Evolutionary conservation across 2,888 invertebrate species (phyloP).

Genomic region (Tridacna crocea): DNA sequence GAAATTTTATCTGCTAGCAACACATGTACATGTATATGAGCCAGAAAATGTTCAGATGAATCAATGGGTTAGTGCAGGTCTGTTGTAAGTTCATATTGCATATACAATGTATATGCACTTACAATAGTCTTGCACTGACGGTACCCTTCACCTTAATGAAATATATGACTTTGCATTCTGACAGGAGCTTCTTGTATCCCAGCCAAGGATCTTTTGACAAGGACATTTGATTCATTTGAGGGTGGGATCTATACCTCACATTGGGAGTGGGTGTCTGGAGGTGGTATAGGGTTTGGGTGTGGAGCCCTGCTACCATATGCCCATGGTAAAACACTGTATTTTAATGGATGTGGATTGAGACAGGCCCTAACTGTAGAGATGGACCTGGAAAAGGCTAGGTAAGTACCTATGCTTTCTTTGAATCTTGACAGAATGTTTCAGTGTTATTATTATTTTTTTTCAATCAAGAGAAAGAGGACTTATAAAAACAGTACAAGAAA

Average conservation of each 20-base stretch:
- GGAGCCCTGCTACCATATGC: slow-evolving; percentile 83
- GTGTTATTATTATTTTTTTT: too few species aligned
- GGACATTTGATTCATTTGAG: slow-evolving; percentile 82
- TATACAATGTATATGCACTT: too few species aligned
- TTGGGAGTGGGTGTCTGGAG: slow-evolving; percentile 83
- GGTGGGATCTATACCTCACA: slow-evolving; percentile 76
- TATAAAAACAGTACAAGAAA: too few species aligned
- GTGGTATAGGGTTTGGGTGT: slow-evolving; percentile 83
- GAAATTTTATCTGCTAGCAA: too few species aligned
- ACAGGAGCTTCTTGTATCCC: slow-evolving; percentile 77
- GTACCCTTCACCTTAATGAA: too few species aligned
- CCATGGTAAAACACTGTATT: slow-evolving; percentile 84
- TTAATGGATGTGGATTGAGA: slow-evolving; percentile 84
- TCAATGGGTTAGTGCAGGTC: too few species aligned
- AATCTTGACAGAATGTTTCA: not conserved
- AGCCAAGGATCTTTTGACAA: slow-evolving; percentile 54
- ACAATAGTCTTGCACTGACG: too few species aligned
- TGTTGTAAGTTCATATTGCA: too few species aligned
- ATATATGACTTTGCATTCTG: not conserved
- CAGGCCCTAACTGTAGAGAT: slow-evolving; percentile 83
- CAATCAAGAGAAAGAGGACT: too few species aligned
- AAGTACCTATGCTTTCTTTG: not conserved
- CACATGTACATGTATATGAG: too few species aligned
- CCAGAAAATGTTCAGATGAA: too few species aligned
- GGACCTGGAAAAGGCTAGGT: slow-evolving; percentile 83